These are phyloP conservation scores for Chromoteleia sp. DNA, from an alignment of 2,888 invertebrate genomes.

Conservation along the genomic window DNA sequence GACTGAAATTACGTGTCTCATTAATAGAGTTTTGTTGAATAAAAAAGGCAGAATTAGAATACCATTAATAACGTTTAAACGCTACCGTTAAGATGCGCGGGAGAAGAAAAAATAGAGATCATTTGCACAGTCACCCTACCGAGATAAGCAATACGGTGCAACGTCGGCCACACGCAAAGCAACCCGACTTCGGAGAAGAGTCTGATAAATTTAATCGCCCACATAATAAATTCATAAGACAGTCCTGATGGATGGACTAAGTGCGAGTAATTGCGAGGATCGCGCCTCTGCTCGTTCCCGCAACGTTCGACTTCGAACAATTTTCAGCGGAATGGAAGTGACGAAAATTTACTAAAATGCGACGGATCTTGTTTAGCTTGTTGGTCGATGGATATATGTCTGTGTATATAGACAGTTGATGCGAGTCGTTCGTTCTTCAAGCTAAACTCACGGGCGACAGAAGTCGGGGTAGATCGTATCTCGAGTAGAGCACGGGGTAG, in stretches of 20 bases:
- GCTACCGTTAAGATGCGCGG: slow-evolving; percentile 28
- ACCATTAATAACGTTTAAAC: slow-evolving; percentile 40
- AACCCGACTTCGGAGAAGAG: slow-evolving; percentile 62
- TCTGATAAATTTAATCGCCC: slow-evolving; percentile 57
- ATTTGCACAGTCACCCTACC: slow-evolving; percentile 53
- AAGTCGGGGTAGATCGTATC: slow-evolving; percentile 77
- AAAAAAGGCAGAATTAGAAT: neutral
- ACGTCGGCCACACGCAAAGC: slow-evolving; percentile 60
- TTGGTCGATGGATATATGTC: neutral
- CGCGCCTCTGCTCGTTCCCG: neutral
- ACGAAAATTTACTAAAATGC: no score
- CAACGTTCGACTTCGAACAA: neutral
- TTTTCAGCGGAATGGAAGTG: no score
- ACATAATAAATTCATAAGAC: slow-evolving; percentile 59
- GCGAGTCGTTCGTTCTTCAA: slow-evolving; percentile 56
- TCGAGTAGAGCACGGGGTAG: slow-evolving; percentile 74
- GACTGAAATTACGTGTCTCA: no score
- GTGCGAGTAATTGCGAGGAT: slow-evolving; percentile 13
- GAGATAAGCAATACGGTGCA: slow-evolving; percentile 55
- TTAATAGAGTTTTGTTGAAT: neutral
- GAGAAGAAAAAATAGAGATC: slow-evolving; percentile 41
- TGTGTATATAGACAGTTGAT: neutral
- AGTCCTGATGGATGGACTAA: slow-evolving; percentile 22
- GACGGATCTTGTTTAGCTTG: neutral
- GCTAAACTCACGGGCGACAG: slow-evolving; percentile 71